Evolutionary conservation across 2,113 vertebrate species (phyloP).

Genomic region (Pseudorectes ferrugineus): DNA sequence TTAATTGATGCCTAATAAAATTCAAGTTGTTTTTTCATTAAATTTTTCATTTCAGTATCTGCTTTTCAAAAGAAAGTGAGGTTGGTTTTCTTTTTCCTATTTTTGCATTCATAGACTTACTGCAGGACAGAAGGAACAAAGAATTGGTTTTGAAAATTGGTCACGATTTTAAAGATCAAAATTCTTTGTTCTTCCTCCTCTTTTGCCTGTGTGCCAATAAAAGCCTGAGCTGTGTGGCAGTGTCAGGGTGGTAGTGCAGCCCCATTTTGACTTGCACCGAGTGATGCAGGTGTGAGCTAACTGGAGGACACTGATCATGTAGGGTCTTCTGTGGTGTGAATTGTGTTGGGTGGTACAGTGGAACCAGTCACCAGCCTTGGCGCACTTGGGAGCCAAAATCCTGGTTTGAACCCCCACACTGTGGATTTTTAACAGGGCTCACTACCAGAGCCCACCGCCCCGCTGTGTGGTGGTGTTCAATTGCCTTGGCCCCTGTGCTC

Average conservation of each 20-base stretch:
- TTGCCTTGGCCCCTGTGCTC: neutral
- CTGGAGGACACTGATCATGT: fast-evolving
- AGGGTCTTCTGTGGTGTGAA: neutral
- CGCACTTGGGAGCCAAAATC: neutral
- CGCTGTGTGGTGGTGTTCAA: fast-evolving
- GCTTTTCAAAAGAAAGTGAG: neutral
- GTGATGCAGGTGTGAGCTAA: fast-evolving
- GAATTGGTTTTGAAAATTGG: neutral
- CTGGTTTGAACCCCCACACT: neutral
- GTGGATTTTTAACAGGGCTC: neutral
- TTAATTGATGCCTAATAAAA: neutral
- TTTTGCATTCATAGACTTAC: neutral
- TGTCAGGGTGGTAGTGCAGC: neutral
- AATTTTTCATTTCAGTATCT: neutral
- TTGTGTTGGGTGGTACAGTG: neutral
- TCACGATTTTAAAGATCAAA: neutral
- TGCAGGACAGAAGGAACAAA: neutral
- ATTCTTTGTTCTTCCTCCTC: neutral
- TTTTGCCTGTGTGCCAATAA: neutral
- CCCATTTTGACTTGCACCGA: neutral
- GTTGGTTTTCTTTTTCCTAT: neutral
- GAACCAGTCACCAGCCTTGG: neutral
- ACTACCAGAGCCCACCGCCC: neutral
- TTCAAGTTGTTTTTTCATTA: neutral
- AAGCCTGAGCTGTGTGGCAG: neutral